These are phyloP conservation scores for Macrophya alboannulata DNA, from an alignment of 2,888 invertebrate genomes.

Conservation along the genomic window DNA sequence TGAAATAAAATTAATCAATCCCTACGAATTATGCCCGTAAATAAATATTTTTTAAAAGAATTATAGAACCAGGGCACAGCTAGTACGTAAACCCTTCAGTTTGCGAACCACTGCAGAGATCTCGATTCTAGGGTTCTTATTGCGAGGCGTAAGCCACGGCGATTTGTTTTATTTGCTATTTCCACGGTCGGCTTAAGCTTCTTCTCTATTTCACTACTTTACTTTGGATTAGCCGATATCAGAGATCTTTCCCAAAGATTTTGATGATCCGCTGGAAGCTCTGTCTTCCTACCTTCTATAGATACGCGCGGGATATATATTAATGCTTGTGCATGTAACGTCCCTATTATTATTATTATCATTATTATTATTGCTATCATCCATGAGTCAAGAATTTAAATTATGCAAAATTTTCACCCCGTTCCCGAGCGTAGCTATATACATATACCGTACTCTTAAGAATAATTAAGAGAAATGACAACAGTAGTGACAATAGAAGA, in stretches of 20 bases:
- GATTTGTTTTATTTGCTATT: constrained; percentile 39
- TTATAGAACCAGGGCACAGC: no score
- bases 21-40: no score
- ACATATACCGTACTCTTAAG: background rate
- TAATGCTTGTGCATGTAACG: constrained; percentile 23
- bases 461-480: constrained; percentile 23
- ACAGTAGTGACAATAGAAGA: background rate
- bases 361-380: background rate
- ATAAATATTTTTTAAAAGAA: no score
- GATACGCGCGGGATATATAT: background rate
- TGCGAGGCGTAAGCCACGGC: constrained; percentile 16
- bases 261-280: constrained; percentile 8
- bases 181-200: constrained; percentile 37
- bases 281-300: background rate
- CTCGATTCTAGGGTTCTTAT: constrained; percentile 26
- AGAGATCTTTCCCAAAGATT: constrained; percentile 26
- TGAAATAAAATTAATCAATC: no score
- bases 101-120: constrained; percentile 7
- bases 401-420: constrained; percentile 42
- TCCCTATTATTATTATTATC: background rate
- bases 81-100: no score
- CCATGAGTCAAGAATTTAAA: background rate
- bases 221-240: constrained; percentile 38
- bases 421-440: background rate
- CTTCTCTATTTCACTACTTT: constrained; percentile 44